These are phyloP conservation scores for Agrenia bidenticulata DNA, from an alignment of 2,888 invertebrate genomes.

Conservation along the genomic window DNA sequence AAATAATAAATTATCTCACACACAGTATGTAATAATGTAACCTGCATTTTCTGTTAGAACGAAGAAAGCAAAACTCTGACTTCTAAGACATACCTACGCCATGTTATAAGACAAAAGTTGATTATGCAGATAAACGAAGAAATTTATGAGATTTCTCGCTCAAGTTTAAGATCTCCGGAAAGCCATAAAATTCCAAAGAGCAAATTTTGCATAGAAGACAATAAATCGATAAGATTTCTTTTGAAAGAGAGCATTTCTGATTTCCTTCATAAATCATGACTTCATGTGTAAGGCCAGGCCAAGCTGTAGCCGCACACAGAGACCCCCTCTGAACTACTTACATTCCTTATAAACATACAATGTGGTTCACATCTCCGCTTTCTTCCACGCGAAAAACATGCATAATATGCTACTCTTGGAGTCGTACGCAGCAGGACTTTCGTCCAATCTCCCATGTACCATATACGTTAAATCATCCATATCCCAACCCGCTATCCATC, in stretches of 20 bases:
- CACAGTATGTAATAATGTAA: too few species aligned
- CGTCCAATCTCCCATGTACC: too few species aligned
- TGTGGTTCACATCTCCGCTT: not conserved
- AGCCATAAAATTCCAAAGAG: conserved; percentile 14
- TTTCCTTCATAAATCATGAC: conserved; percentile 19
- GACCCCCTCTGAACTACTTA: conserved; percentile 7
- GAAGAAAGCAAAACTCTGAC: too few species aligned
- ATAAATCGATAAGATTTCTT: conserved; percentile 18
- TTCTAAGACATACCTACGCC: too few species aligned
- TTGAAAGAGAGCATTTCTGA: conserved; percentile 2
- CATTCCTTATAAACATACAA: conserved; percentile 2
- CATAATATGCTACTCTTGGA: too few species aligned
- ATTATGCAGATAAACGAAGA: conserved; percentile 19
- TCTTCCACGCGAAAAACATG: too few species aligned
- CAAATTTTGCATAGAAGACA: conserved; percentile 11
- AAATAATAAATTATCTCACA: too few species aligned
- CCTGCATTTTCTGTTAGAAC: too few species aligned
- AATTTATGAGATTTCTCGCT: conserved; percentile 14
- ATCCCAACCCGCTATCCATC: too few species aligned
- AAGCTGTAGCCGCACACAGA: not conserved
- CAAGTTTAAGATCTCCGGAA: conserved; percentile 12
- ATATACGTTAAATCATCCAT: too few species aligned
- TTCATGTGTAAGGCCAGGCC: not conserved
- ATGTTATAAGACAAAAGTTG: not conserved
- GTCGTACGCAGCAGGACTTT: too few species aligned